A percentile compares a stretch with the other conserved stretches of the same genome.
These are phyloP conservation scores for Drosophila biarmipes DNA, from an alignment of 1,140 invertebrate genomes.

Conservation along the genomic window DNA sequence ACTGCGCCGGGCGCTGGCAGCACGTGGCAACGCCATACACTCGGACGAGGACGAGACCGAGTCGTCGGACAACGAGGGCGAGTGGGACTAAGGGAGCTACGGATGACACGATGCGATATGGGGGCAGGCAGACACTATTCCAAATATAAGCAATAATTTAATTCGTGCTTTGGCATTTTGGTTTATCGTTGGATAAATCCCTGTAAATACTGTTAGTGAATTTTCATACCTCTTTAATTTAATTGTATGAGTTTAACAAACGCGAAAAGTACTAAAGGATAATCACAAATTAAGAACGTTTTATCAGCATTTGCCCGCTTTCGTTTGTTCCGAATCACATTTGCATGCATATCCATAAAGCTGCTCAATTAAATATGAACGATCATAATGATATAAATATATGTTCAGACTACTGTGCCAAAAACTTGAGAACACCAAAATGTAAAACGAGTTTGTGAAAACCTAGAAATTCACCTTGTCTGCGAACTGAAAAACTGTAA, in stretches of 20 bases:
- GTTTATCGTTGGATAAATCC: slow-evolving; percentile 66
- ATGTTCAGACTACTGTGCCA: slow-evolving; percentile 44
- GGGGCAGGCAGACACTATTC: slow-evolving; percentile 59
- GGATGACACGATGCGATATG: slow-evolving; percentile 26
- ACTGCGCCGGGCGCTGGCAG: slow-evolving; percentile 69
- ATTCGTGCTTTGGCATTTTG: slow-evolving; percentile 77
- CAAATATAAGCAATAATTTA: slow-evolving; percentile 78
- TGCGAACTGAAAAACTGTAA: slow-evolving; percentile 51
- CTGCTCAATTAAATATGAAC: slow-evolving; percentile 60
- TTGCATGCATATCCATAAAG: slow-evolving; percentile 57
- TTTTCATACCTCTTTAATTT: slow-evolving; percentile 80
- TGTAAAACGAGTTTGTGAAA: slow-evolving; percentile 35
- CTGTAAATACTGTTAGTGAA: slow-evolving; percentile 77
- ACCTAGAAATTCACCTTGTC: slow-evolving; percentile 32
- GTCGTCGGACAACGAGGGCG: slow-evolving; percentile 77
- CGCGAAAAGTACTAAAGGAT: slow-evolving; percentile 36
- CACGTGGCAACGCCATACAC: slow-evolving; percentile 70
- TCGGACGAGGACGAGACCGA: slow-evolving; percentile 80
- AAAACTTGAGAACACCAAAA: slow-evolving; percentile 50
- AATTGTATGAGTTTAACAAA: slow-evolving; percentile 50
- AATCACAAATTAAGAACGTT: slow-evolving; percentile 26
- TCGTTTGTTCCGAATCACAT: slow-evolving; percentile 48
- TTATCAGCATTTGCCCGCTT: slow-evolving; percentile 24
- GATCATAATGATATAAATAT: too few species aligned
- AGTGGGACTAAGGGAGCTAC: slow-evolving; percentile 69